These are phyloP conservation scores for Potorous gilbertii DNA, from an alignment of 2,797 vertebrate species.

Conservation along the genomic window DNA sequence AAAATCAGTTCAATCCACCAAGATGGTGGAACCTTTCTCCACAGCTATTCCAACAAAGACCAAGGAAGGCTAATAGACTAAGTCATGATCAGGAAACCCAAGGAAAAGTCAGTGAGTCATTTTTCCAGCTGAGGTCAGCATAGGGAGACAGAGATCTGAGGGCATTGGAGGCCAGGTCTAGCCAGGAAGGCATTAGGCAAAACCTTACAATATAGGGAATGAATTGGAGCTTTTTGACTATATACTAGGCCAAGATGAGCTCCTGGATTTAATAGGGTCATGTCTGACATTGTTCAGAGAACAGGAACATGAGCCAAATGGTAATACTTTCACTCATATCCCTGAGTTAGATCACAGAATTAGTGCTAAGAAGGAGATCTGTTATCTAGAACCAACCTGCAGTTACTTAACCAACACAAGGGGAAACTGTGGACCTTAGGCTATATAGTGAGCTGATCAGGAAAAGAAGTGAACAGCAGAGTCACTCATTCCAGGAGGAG, in stretches of 20 bases:
- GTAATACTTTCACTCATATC: not conserved
- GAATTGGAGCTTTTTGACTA: not conserved
- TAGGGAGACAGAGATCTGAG: not conserved
- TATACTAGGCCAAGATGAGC: not conserved
- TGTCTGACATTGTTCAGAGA: not conserved
- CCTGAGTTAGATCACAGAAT: not conserved
- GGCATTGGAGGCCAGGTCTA: not conserved
- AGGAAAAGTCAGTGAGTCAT: not conserved
- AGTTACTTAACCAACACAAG: not conserved
- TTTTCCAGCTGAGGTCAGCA: not conserved
- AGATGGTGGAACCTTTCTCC: not conserved
- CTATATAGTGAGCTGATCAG: not conserved
- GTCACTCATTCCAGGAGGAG: not conserved
- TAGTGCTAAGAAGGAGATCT: not conserved
- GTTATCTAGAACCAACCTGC: not conserved
- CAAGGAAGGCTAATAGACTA: not conserved
- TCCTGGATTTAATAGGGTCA: not conserved
- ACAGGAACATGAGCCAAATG: not conserved
- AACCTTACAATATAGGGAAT: not conserved
- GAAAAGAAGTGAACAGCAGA: not conserved
- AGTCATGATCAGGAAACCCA: not conserved
- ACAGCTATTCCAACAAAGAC: not conserved
- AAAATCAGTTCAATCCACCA: not conserved
- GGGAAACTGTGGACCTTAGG: not conserved
- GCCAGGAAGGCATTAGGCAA: not conserved